Evolutionary conservation across 2,113 vertebrate species (phyloP), one percentile per base, ranked within the genome.

Genomic region (Henicopernis longicauda): DNA sequence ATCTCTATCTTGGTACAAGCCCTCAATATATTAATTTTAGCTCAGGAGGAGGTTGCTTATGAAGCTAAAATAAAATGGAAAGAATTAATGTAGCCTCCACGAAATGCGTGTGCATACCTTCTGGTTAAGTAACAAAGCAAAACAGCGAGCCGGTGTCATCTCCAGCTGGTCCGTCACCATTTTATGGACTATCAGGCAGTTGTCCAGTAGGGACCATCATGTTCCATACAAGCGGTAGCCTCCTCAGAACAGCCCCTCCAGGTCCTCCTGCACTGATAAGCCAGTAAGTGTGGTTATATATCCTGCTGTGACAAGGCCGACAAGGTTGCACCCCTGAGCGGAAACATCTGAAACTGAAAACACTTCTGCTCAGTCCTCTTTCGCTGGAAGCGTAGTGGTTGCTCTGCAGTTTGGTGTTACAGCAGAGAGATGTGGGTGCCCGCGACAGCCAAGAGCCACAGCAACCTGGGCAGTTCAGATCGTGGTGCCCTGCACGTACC

Each of bases 301-400:
- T 8, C 61, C 70, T 55, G 80, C 62, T 52, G 50, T 1, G 57
- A 34, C 14, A 73, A 13, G n/a, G 61, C 42, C 1, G 2, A 55
- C 14, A 38, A 79, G 38, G n/a, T 5, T 22, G 10, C 32, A 73
- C 18, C 63, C 67, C 80, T 47, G 77, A 21, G 23, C 0, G 0
- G 65, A 73, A 86, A 42, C n/a, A 38, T 6, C n/a, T 8, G 34
- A 58, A 44, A 31, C 21, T 3, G 66, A 29, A 54, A 94, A 44
- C 69, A 3, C 25, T 81, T 23, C 73, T 50, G 49, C 69, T 72
- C 26, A 22, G 32, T 8, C n/a, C 17, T 32, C 40, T 29, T 21
- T 1, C 12, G 42, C 11, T 0, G 0, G 54, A 63, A 82, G 66
- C 29, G 16, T 6, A 58, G 61, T 2, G 13, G n/a, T 16, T 83